These are phyloP conservation scores for Atta cephalotes DNA, from an alignment of 1,140 invertebrate genomes.

Conservation along the genomic window DNA sequence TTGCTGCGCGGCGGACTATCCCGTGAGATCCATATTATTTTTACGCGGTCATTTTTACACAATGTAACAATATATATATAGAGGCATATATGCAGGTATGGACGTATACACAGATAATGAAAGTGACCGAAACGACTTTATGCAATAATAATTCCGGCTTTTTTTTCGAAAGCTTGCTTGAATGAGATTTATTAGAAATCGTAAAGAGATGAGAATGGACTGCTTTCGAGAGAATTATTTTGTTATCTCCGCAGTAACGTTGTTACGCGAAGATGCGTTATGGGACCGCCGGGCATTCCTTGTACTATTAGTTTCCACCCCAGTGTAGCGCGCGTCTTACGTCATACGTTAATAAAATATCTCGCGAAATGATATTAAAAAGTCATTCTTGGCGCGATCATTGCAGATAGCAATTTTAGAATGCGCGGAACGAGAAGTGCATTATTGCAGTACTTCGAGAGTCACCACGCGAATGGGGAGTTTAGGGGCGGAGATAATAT, in stretches of 20 bases:
- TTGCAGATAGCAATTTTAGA: slow-evolving; percentile 10
- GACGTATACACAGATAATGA: background rate
- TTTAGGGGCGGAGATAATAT: slow-evolving; percentile 54
- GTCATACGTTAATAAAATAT: background rate
- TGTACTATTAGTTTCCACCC: background rate
- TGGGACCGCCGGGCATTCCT: background rate
- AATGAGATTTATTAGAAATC: slow-evolving; percentile 30
- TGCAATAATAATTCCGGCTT: background rate
- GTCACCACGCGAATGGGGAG: slow-evolving; percentile 29
- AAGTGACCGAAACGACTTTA: background rate
- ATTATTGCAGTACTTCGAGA: slow-evolving; percentile 47
- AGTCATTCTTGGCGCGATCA: slow-evolving; percentile 21
- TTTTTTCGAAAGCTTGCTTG: background rate
- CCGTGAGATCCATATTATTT: slow-evolving; percentile 50
- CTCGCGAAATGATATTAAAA: slow-evolving; percentile 25
- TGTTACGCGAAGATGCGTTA: background rate
- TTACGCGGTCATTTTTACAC: slow-evolving; percentile 53
- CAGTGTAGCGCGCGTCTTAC: background rate
- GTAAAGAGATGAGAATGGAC: slow-evolving; percentile 3
- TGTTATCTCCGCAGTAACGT: background rate
- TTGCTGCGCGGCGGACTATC: slow-evolving; percentile 55
- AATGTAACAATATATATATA: slow-evolving; percentile 30
- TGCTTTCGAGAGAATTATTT: slow-evolving; percentile 27
- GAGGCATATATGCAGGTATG: background rate
- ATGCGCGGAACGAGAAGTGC: background rate